These are phyloP conservation scores for Zaprionus bogoriensis DNA, from an alignment of 2,888 invertebrate species.

Conservation along the genomic window DNA sequence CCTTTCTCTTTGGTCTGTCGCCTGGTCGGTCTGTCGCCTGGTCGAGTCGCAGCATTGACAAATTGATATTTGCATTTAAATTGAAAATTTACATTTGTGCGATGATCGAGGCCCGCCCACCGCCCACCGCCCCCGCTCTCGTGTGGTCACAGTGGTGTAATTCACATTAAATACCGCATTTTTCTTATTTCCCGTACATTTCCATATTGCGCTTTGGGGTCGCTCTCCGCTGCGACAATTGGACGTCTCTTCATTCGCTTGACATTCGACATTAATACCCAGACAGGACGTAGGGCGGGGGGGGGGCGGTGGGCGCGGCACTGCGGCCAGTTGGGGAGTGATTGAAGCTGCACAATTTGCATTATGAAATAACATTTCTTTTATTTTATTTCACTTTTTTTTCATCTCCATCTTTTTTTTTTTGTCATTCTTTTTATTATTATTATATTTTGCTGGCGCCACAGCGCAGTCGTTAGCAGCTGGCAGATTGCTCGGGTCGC, in stretches of 20 bases:
- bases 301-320: neutral
- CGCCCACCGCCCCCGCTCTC: neutral
- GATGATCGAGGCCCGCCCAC: conserved; percentile 51
- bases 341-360: conserved; percentile 62
- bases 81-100: conserved; percentile 83
- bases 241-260: conserved; percentile 65
- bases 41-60: conserved; percentile 78
- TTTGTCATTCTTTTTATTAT: conserved; percentile 14
- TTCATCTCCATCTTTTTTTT: conserved; percentile 21
- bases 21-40: conserved; percentile 34
- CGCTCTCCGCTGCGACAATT: conserved; percentile 35
- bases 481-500: conserved; percentile 25
- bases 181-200: conserved; percentile 69
- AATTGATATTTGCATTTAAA: conserved; percentile 84
- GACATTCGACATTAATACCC: conserved; percentile 79
- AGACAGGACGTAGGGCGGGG: neutral
- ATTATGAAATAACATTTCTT: conserved; percentile 72
- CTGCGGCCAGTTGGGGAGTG: neutral
- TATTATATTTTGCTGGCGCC: conserved; percentile 13
- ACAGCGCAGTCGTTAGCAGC: conserved; percentile 62
- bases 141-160: conserved; percentile 83
- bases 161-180: conserved; percentile 82
- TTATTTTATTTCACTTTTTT: conserved; percentile 29
- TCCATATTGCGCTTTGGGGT: conserved; percentile 49
- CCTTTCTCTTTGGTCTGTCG: neutral